Evolutionary conservation across 2,113 vertebrate species (phyloP), one percentile per base, ranked within the genome.

Genomic region (Neolamprologus falcicula): DNA sequence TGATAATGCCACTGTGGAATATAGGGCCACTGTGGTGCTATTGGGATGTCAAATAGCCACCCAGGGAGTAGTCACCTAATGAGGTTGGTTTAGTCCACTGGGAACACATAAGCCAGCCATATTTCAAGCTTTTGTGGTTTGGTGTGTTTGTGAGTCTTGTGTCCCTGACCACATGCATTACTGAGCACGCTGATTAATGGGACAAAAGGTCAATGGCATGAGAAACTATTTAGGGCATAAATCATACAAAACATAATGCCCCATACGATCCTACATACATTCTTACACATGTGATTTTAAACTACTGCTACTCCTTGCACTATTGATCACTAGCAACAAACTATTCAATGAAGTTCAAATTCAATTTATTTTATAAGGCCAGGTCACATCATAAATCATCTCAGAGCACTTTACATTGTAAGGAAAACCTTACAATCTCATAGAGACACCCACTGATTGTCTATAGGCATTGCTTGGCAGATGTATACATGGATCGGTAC

Each of bases 21-120:
- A 89, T 86, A 86, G 54, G 86, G 54, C 59, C 73, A 47, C 42
- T 71, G 42, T 40, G 73, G 81, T 68, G 6, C 80, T 79, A 87
- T 63, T 84, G 55, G 87, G 91, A 83, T 68, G 83, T 92, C 68
- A 80, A 92, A 93, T 80, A 78, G 88, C 59, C 50, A 8, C 73
- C 73, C 17, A 26, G 88, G 90, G 89, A 91, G 52, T 83, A 84
- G 89, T 84, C 76, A 71, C 55, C 80, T 93, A 93, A 94, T 94
- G 90, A 93, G 90, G 88, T 90, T 59, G 79, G 80, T 81, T 93
- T 81, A 50, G 83, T 90, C 89, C 40, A 83, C 73, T 82, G 87
- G 47, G 73, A 76, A 40, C 79, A 76, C 82, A 68, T 45, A 73
- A 50, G 52, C 47, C 53, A 40, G 76, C 24, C 35, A 33, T 80